Conservation (phyloP, 2,113 vertebrate genomes). For the Holacanthus passer region DNA sequence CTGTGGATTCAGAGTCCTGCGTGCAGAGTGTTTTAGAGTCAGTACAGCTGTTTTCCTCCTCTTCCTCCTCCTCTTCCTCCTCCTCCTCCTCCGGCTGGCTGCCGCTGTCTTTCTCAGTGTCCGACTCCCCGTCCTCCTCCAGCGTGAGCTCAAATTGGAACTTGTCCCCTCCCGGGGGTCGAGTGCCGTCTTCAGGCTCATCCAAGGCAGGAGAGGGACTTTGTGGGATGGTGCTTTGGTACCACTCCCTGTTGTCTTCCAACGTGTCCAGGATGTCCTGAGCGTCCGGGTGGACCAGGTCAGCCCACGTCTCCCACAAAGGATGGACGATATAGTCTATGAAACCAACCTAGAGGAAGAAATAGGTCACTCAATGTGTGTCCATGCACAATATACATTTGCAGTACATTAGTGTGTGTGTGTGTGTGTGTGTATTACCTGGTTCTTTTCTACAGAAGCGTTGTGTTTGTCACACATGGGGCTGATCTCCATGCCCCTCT, state of each 20-base stretch:
- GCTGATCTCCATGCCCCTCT: conserved; percentile 99
- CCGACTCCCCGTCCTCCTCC: conserved; percentile 96
- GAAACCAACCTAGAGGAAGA: conserved; percentile 91
- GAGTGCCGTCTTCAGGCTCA: conserved; percentile 91
- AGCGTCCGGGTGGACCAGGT: conserved; percentile 97
- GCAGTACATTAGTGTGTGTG: neutral
- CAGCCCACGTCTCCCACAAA: conserved; percentile 99
- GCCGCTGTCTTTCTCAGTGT: conserved; percentile 97
- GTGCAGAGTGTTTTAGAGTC: conserved; percentile 98
- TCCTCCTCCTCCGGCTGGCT: conserved; percentile 95
- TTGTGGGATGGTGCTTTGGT: conserved; percentile 99
- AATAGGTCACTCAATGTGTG: neutral
- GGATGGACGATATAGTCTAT: conserved; percentile 99
- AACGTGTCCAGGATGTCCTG: conserved; percentile 98
- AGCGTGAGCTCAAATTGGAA: conserved; percentile 99
- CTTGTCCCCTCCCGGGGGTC: conserved; percentile 93
- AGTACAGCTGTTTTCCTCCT: conserved; percentile 92
- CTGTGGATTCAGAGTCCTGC: conserved; percentile 98
- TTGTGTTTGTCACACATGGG: conserved; percentile 99
- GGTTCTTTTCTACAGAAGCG: conserved; percentile 97
- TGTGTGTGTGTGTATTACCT: conserved; percentile 83
- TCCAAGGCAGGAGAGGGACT: conserved; percentile 95
- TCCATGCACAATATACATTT: neutral
- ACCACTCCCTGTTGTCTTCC: conserved; percentile 99
- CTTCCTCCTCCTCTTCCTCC: conserved; percentile 82